These are phyloP conservation scores for Sebastes diaconus DNA, from an alignment of 2,797 vertebrate species.

Conservation along the genomic window DNA sequence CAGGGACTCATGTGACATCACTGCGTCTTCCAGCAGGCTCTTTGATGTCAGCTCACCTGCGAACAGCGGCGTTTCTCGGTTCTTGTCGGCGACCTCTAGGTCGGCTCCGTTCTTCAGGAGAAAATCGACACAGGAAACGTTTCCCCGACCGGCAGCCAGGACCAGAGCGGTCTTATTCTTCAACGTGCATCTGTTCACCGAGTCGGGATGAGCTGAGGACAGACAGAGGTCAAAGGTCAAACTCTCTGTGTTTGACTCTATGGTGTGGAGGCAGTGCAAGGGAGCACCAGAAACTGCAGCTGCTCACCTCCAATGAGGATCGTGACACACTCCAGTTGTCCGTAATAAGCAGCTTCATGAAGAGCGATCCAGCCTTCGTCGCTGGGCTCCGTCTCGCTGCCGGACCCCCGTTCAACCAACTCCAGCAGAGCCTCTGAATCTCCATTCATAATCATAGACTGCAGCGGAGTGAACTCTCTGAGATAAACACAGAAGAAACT, in stretches of 20 bases:
- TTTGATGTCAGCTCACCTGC: slow-evolving; percentile 75
- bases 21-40: not conserved
- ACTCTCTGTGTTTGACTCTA: not conserved
- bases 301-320: slow-evolving; percentile 47
- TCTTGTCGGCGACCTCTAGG: slow-evolving; percentile 84
- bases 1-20: not conserved
- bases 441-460: slow-evolving; percentile 42
- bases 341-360: slow-evolving; percentile 54
- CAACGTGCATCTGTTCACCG: slow-evolving; percentile 82
- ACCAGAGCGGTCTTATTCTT: slow-evolving; percentile 84
- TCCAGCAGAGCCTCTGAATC: slow-evolving; percentile 23
- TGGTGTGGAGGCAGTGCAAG: no score
- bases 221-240: slow-evolving; percentile 1
- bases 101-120: slow-evolving; percentile 85
- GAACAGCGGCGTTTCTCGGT: slow-evolving; percentile 85
- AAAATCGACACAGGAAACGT: slow-evolving; percentile 81
- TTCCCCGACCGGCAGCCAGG: slow-evolving; percentile 76
- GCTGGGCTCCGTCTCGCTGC: not conserved
- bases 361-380: slow-evolving; percentile 45
- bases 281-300: not conserved
- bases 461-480: slow-evolving; percentile 73
- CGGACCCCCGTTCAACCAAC: slow-evolving; percentile 66
- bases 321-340: slow-evolving; percentile 39
- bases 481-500: not conserved
- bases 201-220: slow-evolving; percentile 77